Conservation (phyloP, 2,113 vertebrate species). For the Engraulis encrasicolus region DNA sequence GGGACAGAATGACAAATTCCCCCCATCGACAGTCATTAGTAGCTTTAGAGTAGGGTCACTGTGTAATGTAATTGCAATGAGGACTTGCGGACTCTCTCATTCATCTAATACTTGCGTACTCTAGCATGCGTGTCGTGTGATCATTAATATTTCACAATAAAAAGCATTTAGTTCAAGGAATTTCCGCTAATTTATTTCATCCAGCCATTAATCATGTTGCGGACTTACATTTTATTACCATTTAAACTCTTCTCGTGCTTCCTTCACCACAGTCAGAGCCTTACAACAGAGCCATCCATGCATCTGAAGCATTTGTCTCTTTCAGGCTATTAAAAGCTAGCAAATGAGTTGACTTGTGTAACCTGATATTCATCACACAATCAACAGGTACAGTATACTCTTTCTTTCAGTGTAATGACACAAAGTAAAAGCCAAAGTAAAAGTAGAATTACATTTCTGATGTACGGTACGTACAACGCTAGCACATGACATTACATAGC, state of each 20-base stretch:
- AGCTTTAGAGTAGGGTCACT: slow-evolving; percentile 76
- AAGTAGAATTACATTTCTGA: background rate
- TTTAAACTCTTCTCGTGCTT: background rate
- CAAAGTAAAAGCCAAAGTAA: no score
- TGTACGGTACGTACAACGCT: no score
- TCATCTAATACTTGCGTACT: slow-evolving; percentile 63
- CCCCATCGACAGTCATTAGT: slow-evolving; percentile 69
- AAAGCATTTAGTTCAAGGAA: slow-evolving; percentile 68
- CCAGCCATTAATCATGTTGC: slow-evolving; percentile 75
- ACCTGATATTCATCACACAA: background rate
- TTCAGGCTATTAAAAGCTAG: background rate
- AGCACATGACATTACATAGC: no score
- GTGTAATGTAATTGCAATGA: slow-evolving; percentile 70
- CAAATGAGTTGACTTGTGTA: background rate
- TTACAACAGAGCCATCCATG: background rate
- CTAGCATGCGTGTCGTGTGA: slow-evolving; percentile 49
- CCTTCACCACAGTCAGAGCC: background rate
- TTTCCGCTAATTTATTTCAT: slow-evolving; percentile 77
- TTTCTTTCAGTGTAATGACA: background rate
- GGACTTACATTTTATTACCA: background rate
- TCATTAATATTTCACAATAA: slow-evolving; percentile 76
- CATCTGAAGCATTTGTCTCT: background rate
- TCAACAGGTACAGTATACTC: background rate
- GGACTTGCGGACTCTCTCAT: slow-evolving; percentile 69
- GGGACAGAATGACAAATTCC: slow-evolving; percentile 76